Evolutionary conservation across 2,797 vertebrate species (phyloP).

Genomic region (Gephyroberyx darwinii): DNA sequence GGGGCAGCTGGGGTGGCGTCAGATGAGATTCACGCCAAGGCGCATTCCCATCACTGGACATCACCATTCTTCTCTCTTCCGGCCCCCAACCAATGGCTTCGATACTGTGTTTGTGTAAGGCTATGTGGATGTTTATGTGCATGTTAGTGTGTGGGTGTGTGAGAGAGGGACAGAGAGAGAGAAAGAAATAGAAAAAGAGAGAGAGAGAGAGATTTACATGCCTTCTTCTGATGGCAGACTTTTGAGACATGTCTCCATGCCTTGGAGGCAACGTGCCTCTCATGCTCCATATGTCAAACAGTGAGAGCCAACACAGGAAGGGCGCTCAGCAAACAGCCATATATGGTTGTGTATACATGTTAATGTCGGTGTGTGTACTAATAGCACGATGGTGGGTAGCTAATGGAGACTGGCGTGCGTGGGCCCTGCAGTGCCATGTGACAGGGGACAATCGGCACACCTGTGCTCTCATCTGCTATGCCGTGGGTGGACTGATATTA

Average conservation of each 20-base stretch:
- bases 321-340: neutral
- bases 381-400: slow-evolving; percentile 42
- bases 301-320: neutral
- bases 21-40: slow-evolving; percentile 52
- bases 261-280: slow-evolving; percentile 1
- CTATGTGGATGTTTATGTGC: slow-evolving; percentile 52
- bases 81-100: neutral
- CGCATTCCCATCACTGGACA: slow-evolving; percentile 41
- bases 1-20: slow-evolving; percentile 45
- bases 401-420: slow-evolving; percentile 59
- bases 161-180: slow-evolving; percentile 19
- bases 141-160: slow-evolving; percentile 37
- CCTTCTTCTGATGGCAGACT: slow-evolving; percentile 6
- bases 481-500: slow-evolving; percentile 75
- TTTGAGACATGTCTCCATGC: slow-evolving; percentile 14
- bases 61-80: slow-evolving; percentile 32
- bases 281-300: slow-evolving; percentile 2
- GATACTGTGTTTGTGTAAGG: slow-evolving; percentile 55
- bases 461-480: slow-evolving; percentile 76
- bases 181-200: neutral
- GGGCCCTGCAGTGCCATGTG: slow-evolving; percentile 63
- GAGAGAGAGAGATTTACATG: neutral
- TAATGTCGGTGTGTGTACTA: slow-evolving; percentile 41
- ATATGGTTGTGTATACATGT: neutral
- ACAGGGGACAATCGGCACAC: slow-evolving; percentile 72